phyloP scores from a whole-genome alignment of 35 echinoderm and acorn worm genomes.

The Patiria miniata region DNA sequence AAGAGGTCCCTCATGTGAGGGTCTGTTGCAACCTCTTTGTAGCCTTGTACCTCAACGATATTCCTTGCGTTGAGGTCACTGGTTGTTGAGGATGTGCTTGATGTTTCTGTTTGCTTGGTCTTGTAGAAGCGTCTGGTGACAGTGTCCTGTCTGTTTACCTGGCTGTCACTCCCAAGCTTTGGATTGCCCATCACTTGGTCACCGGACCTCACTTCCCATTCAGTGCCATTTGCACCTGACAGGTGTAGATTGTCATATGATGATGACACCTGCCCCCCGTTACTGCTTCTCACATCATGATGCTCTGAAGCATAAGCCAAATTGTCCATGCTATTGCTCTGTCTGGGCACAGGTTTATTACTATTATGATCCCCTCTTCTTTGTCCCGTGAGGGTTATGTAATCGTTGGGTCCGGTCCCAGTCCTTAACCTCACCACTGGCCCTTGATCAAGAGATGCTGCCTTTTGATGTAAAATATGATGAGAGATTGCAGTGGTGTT shows the following conservation, averaged over 20 bases:
- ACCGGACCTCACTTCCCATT: slow-evolving; percentile 14
- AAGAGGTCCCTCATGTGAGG: background rate
- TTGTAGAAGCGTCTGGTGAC: background rate
- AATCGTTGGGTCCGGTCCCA: slow-evolving; percentile 23
- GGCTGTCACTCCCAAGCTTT: background rate
- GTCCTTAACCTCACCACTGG: slow-evolving; percentile 10
- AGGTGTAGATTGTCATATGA: slow-evolving; percentile 45
- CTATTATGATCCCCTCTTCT: background rate
- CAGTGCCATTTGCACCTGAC: slow-evolving; percentile 18
- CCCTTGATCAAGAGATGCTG: background rate
- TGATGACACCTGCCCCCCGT: slow-evolving; percentile 32
- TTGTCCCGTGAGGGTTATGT: background rate
- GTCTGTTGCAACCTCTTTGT: slow-evolving; percentile 19
- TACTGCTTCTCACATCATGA: background rate
- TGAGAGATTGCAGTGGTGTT: background rate
- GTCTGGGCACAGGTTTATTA: background rate
- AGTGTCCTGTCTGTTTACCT: background rate
- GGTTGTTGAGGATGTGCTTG: background rate
- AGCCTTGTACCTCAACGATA: background rate
- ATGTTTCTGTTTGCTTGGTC: background rate
- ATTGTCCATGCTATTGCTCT: slow-evolving; percentile 55
- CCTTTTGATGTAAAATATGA: background rate
- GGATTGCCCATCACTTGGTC: background rate
- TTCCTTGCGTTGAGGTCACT: background rate
- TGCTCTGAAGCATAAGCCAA: background rate